Evolutionary conservation across 2,888 invertebrate genomes (phyloP).

Genomic region (Tanypteryx hageni): DNA sequence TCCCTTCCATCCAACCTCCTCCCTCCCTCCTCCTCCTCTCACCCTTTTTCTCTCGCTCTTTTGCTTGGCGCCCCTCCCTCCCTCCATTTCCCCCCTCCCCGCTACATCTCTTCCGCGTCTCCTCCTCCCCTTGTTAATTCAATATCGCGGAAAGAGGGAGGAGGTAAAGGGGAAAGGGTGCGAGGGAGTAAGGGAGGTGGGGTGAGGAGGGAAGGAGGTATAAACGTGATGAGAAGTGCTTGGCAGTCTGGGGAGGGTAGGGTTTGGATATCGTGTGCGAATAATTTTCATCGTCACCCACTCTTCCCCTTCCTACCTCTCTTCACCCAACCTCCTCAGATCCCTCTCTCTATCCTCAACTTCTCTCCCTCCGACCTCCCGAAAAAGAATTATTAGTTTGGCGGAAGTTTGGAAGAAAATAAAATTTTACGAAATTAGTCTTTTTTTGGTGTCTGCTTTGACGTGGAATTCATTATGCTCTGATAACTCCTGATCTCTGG

Average conservation of each 20-base stretch:
- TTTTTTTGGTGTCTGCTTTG: conserved; percentile 34
- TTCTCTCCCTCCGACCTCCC: neutral
- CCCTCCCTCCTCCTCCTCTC: neutral
- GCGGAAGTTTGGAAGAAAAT: neutral
- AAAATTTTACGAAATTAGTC: neutral
- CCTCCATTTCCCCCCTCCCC: no score
- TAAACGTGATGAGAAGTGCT: conserved; percentile 35
- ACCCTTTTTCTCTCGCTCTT: no score
- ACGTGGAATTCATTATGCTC: conserved; percentile 32
- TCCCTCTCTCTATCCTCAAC: neutral
- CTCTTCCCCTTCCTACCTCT: neutral
- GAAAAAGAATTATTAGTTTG: neutral
- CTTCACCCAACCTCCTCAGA: neutral
- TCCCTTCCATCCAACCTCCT: neutral
- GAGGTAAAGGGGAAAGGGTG: neutral
- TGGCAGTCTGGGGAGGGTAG: neutral
- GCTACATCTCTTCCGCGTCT: no score
- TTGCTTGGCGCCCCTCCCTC: neutral
- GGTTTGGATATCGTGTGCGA: conserved; percentile 11
- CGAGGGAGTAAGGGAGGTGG: neutral
- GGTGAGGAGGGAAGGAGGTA: neutral
- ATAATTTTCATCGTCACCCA: neutral
- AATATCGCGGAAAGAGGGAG: neutral
- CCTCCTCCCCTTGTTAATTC: conserved; percentile 3
- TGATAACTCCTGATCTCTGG: conserved; percentile 7